A percentile compares a stretch with the other conserved stretches of the same genome.
phyloP scores from a whole-genome alignment of 2,113 vertebrate genomes.

The Callocephalon fimbriatum region DNA sequence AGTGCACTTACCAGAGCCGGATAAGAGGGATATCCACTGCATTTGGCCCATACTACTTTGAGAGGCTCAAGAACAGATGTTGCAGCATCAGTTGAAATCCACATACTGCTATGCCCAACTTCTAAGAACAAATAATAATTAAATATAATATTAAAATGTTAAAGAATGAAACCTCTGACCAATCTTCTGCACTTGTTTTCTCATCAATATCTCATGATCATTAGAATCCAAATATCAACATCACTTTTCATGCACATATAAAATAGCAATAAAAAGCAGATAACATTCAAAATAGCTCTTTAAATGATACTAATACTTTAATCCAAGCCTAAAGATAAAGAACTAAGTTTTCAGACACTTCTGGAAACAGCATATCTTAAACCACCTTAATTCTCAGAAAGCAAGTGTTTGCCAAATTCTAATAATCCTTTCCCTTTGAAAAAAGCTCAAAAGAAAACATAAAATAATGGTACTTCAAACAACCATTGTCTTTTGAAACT shows the following conservation, averaged over 20 bases:
- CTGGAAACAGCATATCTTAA: not conserved
- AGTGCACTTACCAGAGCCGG: slow-evolving; percentile 92
- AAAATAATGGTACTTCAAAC: not conserved
- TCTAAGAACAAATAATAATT: slow-evolving; percentile 79
- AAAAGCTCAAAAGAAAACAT: not conserved
- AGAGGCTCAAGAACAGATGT: slow-evolving; percentile 93
- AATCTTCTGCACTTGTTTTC: not conserved
- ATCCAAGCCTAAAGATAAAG: not conserved
- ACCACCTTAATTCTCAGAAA: not conserved
- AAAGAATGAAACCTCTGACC: not conserved
- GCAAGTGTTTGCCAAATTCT: not conserved
- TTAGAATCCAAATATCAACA: not conserved
- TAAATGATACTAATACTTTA: not conserved
- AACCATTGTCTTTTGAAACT: not conserved
- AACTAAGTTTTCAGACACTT: not conserved
- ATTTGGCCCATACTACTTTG: slow-evolving; percentile 99
- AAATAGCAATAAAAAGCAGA: not conserved
- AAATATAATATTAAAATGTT: not conserved
- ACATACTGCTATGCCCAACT: slow-evolving; percentile 96
- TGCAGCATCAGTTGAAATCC: slow-evolving; percentile 92
- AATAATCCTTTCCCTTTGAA: not conserved
- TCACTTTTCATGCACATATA: not conserved
- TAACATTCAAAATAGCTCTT: not conserved
- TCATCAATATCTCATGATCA: not conserved
- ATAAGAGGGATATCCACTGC: slow-evolving; percentile 98